Evolutionary conservation across 2,888 invertebrate genomes (phyloP), one percentile per base, ranked within the genome.

Genomic region (Melinaea menophilus): DNA sequence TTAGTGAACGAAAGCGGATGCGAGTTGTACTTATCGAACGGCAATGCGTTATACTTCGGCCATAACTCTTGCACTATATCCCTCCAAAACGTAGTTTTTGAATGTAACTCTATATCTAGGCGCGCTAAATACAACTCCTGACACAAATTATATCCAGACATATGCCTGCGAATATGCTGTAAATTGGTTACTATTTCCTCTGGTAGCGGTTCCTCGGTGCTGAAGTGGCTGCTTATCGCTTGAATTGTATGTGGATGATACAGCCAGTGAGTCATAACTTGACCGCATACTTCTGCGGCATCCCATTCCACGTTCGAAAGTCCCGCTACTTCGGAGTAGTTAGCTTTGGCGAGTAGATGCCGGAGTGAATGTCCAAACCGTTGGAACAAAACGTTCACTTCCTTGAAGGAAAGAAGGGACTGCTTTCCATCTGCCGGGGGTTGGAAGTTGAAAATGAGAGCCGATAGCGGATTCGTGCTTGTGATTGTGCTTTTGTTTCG

Each of bases 221-320:
- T 92, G 74, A 93, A 94, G 80, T 98, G 97, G 2, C 93, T 92
- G 56, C 95, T 95, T 58, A 98, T 92, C 0, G 91, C 85, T 73
- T 91, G 88, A 45, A 93, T 80, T 2, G 92, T 91, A 33, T 87
- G 76, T 0, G 93, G 91, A 72, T 96, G 94, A 69, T 94, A 94
- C 5, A 97, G 84, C 94, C 96, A 97, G 78, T 95, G 94, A 0
- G 93, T 91, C 93, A 99, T 93, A 61, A 99, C 95, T 73, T 96
- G 92, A 0, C 96, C 95, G 66, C 95, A 94, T 0, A 97, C 93
- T 78, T 95, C 95, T 0, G 96, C 94, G 0, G 97, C 96, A 84
- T 99, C 99, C 97, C 97, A 98, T 88, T 99, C 99, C 0, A 98
- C 93, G 80, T 96, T 96, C 0, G 95, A 94, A 33, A 95, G 86